A percentile compares a stretch with the other conserved stretches of the same genome.
Evolutionary conservation across 1,140 invertebrate genomes (phyloP).

Genomic region (Cydia amplana): DNA sequence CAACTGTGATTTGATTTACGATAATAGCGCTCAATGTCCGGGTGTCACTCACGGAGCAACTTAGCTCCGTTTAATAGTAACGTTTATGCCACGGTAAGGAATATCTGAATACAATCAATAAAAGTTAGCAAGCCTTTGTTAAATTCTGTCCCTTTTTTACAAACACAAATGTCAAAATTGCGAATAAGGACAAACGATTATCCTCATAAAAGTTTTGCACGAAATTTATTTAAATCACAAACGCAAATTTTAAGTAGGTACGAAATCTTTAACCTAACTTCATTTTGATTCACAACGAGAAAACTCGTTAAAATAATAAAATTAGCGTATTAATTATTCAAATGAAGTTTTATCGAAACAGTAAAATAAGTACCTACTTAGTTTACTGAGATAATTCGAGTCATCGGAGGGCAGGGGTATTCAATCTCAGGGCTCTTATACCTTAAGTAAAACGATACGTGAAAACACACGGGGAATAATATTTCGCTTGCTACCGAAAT

Average conservation of each 20-base stretch:
- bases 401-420: not conserved
- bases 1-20: no score
- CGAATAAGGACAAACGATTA: no score
- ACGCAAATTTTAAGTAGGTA: no score
- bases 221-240: no score
- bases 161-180: no score
- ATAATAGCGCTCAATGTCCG: not conserved
- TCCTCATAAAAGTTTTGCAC: no score
- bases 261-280: no score
- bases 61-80: not conserved
- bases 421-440: not conserved
- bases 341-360: not conserved
- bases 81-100: no score
- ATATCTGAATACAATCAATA: no score
- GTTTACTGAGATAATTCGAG: not conserved
- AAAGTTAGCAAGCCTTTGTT: no score
- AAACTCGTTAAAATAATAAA: not conserved
- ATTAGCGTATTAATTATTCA: not conserved
- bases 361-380: no score
- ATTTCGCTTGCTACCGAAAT: not conserved
- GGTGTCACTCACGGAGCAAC: not conserved
- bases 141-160: no score
- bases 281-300: not conserved
- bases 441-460: not conserved
- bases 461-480: conserved; percentile 1